Evolutionary conservation across 2,113 vertebrate species (phyloP), one percentile per base, ranked within the genome.

Genomic region (Oxyura jamaicensis): DNA sequence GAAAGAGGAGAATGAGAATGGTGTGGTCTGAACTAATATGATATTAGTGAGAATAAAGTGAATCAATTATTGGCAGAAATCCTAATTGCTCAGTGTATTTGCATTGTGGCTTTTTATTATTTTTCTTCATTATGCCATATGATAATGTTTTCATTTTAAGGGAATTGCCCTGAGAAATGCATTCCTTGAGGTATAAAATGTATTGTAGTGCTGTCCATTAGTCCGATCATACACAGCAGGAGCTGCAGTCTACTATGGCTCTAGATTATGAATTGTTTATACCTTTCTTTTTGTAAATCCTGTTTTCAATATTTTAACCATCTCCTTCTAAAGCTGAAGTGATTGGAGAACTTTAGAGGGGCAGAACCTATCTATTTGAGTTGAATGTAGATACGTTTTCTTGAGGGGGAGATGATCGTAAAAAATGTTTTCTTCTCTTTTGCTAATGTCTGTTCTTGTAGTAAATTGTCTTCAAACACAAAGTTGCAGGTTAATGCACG

Each of bases 361-460:
- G 4, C 3, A 65, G 66, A 87, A 18, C 7, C 4, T 1, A 18
- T 8, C 4, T 80, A 3, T 23, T 31, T 58, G 13, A 50, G 39
- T 3, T 44, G 21, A 41, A 41, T 41, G 13, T 41, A 41, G 41
- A 13, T 41, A 41, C 8, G 13, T 41, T 41, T 41, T 41, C 41
- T 41, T 13, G 2, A 3, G 0, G 6, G 5, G 10, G 2, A 39
- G 11, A 16, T 22, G 1, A 36, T 31, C 0, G 6, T 46, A 25
- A 53, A 36, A 58, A 33, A 13, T 2, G 11, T 0, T 10, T 2
- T 6, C 81, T 35, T 72, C 8, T 6, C 4, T 44, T 76, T 58
- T 33, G 7, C 3, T 88, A 22, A 18, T 67, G 0, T 20, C 8
- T 91, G 12, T 28, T 5, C 8, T 86, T 63, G 8, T 15, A 55